Conservation (phyloP, 1,140 invertebrate species). For the Littorina saxatilis region DNA sequence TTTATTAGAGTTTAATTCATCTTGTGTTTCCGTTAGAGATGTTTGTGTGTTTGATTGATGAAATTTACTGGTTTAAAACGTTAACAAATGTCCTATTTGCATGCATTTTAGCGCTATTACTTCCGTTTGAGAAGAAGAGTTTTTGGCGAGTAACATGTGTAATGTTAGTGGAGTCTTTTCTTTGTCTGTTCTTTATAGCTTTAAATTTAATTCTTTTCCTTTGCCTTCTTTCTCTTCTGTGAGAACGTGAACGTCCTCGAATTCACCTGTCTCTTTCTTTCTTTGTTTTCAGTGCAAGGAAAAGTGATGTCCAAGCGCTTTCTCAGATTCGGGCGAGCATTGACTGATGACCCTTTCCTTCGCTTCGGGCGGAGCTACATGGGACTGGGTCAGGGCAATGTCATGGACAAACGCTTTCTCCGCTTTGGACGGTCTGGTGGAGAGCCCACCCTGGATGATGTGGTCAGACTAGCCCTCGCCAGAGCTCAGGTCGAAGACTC, state of each 20-base stretch:
- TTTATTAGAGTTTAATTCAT: neutral
- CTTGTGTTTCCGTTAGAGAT: neutral
- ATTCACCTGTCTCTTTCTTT: neutral
- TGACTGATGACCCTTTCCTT: conserved; percentile 48
- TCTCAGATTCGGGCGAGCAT: conserved; percentile 46
- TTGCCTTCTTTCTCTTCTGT: neutral
- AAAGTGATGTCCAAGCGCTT: conserved; percentile 40
- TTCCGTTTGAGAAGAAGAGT: too few relatives aligned
- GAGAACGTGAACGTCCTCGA: neutral
- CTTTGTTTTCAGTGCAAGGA: neutral
- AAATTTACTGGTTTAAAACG: too few relatives aligned
- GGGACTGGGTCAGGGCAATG: conserved; percentile 31
- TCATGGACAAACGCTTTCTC: conserved; percentile 65
- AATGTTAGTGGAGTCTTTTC: too few relatives aligned
- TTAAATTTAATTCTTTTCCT: neutral
- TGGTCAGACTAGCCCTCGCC: conserved; percentile 10
- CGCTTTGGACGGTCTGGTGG: conserved; percentile 59
- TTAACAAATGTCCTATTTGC: too few relatives aligned
- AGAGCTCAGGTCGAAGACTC: conserved; percentile 26
- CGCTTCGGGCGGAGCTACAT: conserved; percentile 47
- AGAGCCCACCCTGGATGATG: conserved; percentile 37
- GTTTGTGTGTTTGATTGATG: neutral
- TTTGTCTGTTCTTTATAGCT: neutral
- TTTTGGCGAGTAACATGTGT: too few relatives aligned
- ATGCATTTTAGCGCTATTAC: too few relatives aligned